Percentiles rank a stretch among this genome's conserved stretches.
Evolutionary conservation across 1,140 invertebrate species (phyloP).

Genomic region (Drosophila mauritiana): DNA sequence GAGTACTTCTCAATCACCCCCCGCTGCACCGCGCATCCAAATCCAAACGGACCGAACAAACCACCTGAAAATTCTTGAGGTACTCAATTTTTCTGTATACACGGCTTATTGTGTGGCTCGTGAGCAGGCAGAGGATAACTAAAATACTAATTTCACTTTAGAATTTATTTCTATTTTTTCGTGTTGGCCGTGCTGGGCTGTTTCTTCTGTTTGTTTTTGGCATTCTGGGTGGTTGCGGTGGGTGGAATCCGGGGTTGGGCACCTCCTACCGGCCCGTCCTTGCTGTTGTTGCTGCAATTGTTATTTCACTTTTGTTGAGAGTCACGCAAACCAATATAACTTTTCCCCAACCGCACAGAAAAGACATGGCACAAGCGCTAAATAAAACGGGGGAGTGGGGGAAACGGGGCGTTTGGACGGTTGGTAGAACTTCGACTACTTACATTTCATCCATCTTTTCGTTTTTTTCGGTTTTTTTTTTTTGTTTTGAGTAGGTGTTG

Average conservation of each 20-base stretch:
- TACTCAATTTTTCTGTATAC: constrained; percentile 34
- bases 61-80: constrained; percentile 46
- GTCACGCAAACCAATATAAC: constrained; percentile 83
- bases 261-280: constrained; percentile 7
- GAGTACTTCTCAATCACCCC: constrained; percentile 44
- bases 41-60: constrained; percentile 7
- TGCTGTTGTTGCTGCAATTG: constrained; percentile 66
- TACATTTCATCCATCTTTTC: constrained; percentile 30
- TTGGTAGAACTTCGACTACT: constrained; percentile 17
- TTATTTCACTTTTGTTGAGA: constrained; percentile 81
- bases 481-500: constrained; percentile 77
- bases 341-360: constrained; percentile 77
- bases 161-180: constrained; percentile 72
- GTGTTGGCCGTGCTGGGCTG: constrained; percentile 23
- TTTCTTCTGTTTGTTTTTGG: constrained; percentile 77
- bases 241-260: constrained; percentile 3
- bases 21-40: constrained; percentile 2
- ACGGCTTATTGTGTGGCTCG: constrained; percentile 26
- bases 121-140: constrained; percentile 76
- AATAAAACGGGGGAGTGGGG: constrained; percentile 13
- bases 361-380: constrained; percentile 68
- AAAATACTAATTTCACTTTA: constrained; percentile 84
- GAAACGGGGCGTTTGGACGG: constrained; percentile 12
- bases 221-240: constrained; percentile 23
- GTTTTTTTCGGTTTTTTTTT: constrained; percentile 38